phyloP scores from a whole-genome alignment of 2,113 vertebrate genomes.

The Corydoras sp. region DNA sequence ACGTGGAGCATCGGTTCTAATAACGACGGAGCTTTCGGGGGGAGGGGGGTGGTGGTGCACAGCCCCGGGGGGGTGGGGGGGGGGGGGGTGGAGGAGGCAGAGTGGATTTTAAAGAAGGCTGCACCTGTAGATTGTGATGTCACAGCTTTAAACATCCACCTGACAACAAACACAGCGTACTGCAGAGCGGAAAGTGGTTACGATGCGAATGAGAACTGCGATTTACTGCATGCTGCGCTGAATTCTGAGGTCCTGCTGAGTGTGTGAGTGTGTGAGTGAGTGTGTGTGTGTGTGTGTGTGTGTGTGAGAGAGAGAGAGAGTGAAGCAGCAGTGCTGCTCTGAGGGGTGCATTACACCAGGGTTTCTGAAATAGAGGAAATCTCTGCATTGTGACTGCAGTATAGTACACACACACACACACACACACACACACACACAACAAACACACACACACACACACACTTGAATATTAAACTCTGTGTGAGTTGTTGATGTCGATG shows the following conservation, averaged over 20 bases:
- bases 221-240: background rate
- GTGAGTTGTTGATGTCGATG: too few species aligned
- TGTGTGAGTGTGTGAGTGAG: background rate
- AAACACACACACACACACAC: background rate
- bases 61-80: too few species aligned
- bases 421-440: slow-evolving; percentile 7
- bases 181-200: too few species aligned
- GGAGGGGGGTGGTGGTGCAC: too few species aligned
- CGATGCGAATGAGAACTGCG: too few species aligned
- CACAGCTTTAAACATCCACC: too few species aligned
- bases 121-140: too few species aligned
- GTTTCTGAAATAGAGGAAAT: slow-evolving; percentile 28
- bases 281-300: background rate
- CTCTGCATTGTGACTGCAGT: slow-evolving; percentile 41
- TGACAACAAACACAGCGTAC: background rate
- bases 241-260: background rate
- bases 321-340: background rate
- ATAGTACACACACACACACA: slow-evolving; percentile 18
- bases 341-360: slow-evolving; percentile 2
- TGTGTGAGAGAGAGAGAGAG: background rate
- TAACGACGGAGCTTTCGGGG: too few species aligned
- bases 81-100: too few species aligned
- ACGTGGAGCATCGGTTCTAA: too few species aligned
- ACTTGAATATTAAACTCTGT: background rate
- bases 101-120: too few species aligned